Conservation (phyloP, 2,113 vertebrate genomes). For the Forbesichthys agassizii region DNA sequence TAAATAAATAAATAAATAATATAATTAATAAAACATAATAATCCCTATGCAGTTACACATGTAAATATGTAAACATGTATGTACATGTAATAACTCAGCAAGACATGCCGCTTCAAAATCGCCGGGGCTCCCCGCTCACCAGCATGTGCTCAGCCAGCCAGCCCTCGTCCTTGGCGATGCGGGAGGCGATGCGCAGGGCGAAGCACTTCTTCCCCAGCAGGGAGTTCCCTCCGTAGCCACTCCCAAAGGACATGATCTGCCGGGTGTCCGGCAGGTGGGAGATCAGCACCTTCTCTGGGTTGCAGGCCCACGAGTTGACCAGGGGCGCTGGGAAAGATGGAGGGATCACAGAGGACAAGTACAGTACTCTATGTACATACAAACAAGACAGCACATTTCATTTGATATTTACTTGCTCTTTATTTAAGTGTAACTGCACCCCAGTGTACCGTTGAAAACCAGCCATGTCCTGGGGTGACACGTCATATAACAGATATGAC, state of each 20-base stretch:
- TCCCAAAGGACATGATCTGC: slow-evolving; percentile 94
- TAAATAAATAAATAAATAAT: too few relatives aligned
- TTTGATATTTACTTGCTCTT: too few relatives aligned
- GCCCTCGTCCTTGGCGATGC: slow-evolving; percentile 95
- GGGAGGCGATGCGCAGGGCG: slow-evolving; percentile 92
- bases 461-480: too few relatives aligned
- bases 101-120: too few relatives aligned
- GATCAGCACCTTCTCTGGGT: slow-evolving; percentile 91
- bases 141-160: slow-evolving; percentile 99
- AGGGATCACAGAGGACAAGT: slow-evolving; percentile 47
- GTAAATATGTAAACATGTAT: background rate
- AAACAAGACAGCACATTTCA: too few relatives aligned
- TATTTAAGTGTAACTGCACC: too few relatives aligned
- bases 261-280: slow-evolving; percentile 91
- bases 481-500: too few relatives aligned
- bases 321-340: slow-evolving; percentile 86
- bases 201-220: slow-evolving; percentile 99
- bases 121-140: slow-evolving; percentile 70
- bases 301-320: slow-evolving; percentile 94
- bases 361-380: too few relatives aligned
- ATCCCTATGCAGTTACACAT: too few relatives aligned
- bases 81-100: background rate
- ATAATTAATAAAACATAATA: too few relatives aligned
- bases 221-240: slow-evolving; percentile 96
- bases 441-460: too few relatives aligned